Base-by-base conservation (phyloP, 2,113 vertebrate species). In the Trachemys scripta region DNA sequence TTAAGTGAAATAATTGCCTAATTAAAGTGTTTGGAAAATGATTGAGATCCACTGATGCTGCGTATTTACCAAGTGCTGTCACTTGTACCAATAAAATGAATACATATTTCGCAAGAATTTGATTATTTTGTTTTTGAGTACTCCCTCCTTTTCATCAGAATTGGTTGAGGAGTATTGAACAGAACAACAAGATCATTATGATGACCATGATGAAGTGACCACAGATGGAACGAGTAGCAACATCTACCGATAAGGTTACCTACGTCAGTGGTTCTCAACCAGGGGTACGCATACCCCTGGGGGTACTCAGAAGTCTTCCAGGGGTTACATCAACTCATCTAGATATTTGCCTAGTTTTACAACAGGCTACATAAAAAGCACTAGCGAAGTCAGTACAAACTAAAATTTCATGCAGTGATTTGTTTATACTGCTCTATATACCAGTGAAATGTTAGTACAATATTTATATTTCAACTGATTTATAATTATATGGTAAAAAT, bases 41-140 rank as follows among this genome's bases (percentile, higher is more conserved):
- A 97, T 93, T 96, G 79, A 96, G 97, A 95, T 89, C 62, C 89
- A 93, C 4, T 94, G 88, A 96, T 79, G 90, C 16, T 1, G 7
- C 47, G 7, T 51, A 92, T 97, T 94, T 95, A 96, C 82, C 93
- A 97, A 94, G 85, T 75, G 65, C 31, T 80, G 50, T 90, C 89
- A 95, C 82, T 87, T 87, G 90, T 94, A 89, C 87, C 93, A 96
- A 93, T 96, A 95, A 95, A 96, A 92, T 72, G 17, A 72, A 72
- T 35, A 91, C 6, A 76, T 90, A 92, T 89, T 96, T 96, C 92
- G 93, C 94, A 95, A 95, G 93, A 97, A 97, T 96, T 88, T 95
- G 50, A 87, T 93, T 65, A 91, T 65, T 97, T 51, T 80, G 96
- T 81, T 97, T 97, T 91, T 94, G 96, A 95, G 80, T 93, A 80